phyloP scores from a whole-genome alignment of 2,113 vertebrate species.

The Rana temporaria region DNA sequence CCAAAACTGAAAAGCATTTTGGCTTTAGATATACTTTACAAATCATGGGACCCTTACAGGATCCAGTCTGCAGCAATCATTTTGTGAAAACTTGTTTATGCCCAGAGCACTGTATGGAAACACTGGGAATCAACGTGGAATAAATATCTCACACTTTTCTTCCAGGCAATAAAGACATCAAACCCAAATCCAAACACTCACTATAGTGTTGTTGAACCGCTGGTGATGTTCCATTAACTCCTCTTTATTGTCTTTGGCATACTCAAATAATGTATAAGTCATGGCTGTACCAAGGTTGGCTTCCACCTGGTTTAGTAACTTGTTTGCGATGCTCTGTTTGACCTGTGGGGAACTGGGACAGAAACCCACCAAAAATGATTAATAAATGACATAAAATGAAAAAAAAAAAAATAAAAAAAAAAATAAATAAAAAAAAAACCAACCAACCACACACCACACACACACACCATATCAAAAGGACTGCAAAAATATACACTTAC shows the following conservation, averaged over 20 bases:
- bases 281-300: conserved; percentile 91
- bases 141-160: no score
- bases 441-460: no score
- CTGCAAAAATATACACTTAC: conserved; percentile 70
- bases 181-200: conserved; percentile 72
- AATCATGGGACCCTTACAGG: no score
- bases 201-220: conserved; percentile 76
- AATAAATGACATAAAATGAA: background rate
- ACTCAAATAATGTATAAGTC: conserved; percentile 97
- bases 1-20: no score
- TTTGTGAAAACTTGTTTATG: no score
- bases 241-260: conserved; percentile 94
- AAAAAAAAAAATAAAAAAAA: background rate
- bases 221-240: conserved; percentile 92
- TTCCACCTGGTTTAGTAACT: conserved; percentile 88
- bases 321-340: conserved; percentile 85
- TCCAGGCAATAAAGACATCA: no score
- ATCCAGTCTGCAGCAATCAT: no score
- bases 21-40: no score
- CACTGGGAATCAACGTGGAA: no score
- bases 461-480: background rate
- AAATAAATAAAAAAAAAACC: no score
- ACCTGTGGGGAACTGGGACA: conserved; percentile 78
- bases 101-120: no score
- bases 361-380: background rate